Conservation (phyloP, 2,797 vertebrate species). For the Sebastes diploproa region DNA sequence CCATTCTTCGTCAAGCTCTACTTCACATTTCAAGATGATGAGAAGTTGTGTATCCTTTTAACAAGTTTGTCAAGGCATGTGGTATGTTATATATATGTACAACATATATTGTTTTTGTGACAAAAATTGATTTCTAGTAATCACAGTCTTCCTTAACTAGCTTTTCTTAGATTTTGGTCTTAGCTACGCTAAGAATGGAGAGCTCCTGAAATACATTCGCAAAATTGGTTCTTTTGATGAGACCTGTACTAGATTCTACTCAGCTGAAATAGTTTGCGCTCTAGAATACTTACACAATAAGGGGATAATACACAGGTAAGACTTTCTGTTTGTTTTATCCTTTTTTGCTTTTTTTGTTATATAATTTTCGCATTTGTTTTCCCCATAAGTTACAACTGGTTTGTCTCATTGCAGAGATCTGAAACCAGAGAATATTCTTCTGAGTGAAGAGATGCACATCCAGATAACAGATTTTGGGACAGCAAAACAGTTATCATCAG, state of each 20-base stretch:
- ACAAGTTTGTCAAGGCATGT: background rate
- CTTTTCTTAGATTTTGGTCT: slow-evolving; percentile 94
- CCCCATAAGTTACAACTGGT: background rate
- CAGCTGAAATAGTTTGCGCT: slow-evolving; percentile 96
- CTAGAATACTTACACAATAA: slow-evolving; percentile 97
- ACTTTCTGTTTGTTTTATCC: background rate
- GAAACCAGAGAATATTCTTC: slow-evolving; percentile 98
- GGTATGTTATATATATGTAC: background rate
- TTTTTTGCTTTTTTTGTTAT: background rate
- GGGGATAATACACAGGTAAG: slow-evolving; percentile 98
- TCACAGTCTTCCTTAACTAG: slow-evolving; percentile 83
- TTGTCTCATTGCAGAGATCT: slow-evolving; percentile 89
- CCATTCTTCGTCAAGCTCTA: slow-evolving; percentile 99
- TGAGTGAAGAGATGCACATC: slow-evolving; percentile 99
- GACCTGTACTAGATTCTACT: slow-evolving; percentile 98
- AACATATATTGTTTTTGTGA: background rate
- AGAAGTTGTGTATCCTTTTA: slow-evolving; percentile 98
- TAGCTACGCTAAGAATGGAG: slow-evolving; percentile 98
- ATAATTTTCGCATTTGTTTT: background rate
- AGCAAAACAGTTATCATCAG: slow-evolving; percentile 95
- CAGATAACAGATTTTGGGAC: slow-evolving; percentile 99
- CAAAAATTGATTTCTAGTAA: background rate
- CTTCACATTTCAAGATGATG: slow-evolving; percentile 99
- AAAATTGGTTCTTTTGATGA: slow-evolving; percentile 99
- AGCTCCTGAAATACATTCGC: slow-evolving; percentile 98